Evolutionary conservation across 2,797 vertebrate genomes (phyloP).

Genomic region (Gymnodraco acuticeps): DNA sequence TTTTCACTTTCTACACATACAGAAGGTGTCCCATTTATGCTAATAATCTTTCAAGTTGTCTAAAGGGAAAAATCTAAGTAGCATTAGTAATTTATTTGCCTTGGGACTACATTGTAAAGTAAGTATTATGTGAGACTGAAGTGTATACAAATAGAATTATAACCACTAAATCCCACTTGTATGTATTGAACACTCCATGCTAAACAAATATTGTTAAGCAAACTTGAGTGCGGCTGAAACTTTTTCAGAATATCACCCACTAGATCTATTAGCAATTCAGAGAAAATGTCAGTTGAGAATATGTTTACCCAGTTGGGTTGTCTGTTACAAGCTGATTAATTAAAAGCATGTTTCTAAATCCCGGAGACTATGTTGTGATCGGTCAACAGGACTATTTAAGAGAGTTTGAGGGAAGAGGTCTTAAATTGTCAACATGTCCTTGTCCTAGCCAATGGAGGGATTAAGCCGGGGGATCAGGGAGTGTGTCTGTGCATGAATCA

Average conservation of each 20-base stretch:
- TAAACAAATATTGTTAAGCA: constrained; percentile 40
- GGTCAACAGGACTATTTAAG: constrained; percentile 82
- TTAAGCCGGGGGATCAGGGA: constrained; percentile 85
- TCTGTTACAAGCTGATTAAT: constrained; percentile 77
- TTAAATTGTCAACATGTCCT: constrained; percentile 89
- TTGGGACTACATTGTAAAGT: too few species aligned
- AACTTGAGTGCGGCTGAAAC: constrained; percentile 45
- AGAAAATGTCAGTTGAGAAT: constrained; percentile 48
- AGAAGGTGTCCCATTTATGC: not conserved
- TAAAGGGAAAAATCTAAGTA: not conserved
- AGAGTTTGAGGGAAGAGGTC: constrained; percentile 80
- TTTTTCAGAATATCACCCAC: constrained; percentile 47
- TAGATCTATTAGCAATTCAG: constrained; percentile 24
- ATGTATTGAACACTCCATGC: constrained; percentile 39
- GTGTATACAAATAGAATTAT: not conserved
- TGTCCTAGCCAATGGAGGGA: constrained; percentile 85
- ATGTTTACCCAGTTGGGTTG: constrained; percentile 58
- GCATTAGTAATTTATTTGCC: not conserved
- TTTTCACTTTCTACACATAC: not conserved
- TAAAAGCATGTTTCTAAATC: constrained; percentile 74
- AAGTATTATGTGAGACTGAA: not conserved
- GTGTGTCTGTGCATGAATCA: constrained; percentile 89
- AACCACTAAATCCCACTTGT: constrained; percentile 17
- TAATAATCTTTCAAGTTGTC: not conserved
- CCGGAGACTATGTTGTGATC: constrained; percentile 72